Conservation (phyloP, 2,888 invertebrate species). For the Iselma pallidipennis region DNA sequence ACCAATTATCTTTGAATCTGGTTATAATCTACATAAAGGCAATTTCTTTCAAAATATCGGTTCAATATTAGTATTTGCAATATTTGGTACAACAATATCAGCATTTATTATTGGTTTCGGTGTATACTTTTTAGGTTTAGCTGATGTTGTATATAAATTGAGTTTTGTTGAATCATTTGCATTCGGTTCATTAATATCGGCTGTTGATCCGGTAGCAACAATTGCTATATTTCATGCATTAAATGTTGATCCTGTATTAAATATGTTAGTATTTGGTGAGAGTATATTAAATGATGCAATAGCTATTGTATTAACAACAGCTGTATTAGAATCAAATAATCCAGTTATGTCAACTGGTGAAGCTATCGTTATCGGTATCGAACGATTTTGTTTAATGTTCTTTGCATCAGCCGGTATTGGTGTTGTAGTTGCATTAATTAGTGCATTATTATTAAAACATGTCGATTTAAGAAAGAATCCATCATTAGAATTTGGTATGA, state of each 20-base stretch:
- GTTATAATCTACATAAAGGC: conserved; percentile 98
- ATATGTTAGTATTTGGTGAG: conserved; percentile 98
- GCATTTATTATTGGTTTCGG: conserved; percentile 97
- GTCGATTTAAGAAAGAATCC: conserved; percentile 96
- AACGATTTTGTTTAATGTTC: conserved; percentile 94
- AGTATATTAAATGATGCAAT: conserved; percentile 98
- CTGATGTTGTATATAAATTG: conserved; percentile 86
- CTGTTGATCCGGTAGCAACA: conserved; percentile 99
- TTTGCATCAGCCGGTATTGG: conserved; percentile 98
- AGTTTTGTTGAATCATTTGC: conserved; percentile 98
- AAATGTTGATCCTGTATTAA: conserved; percentile 95
- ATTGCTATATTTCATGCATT: conserved; percentile 98
- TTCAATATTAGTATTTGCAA: conserved; percentile 97
- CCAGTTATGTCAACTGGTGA: conserved; percentile 74
- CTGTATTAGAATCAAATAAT: conserved; percentile 73
- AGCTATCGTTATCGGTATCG: conserved; percentile 85
- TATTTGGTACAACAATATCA: conserved; percentile 95
- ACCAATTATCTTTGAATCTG: conserved; percentile 99
- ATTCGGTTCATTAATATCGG: conserved; percentile 97
- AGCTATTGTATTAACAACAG: conserved; percentile 95
- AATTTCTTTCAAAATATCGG: conserved; percentile 97
- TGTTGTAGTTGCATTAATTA: conserved; percentile 90
- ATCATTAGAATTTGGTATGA: conserved; percentile 97
- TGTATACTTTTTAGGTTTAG: conserved; percentile 91
- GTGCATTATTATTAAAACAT: conserved; percentile 91